Evolutionary conservation across 2,113 vertebrate genomes (phyloP), one percentile per base, ranked within the genome.

Genomic region (Eurystomus gularis): DNA sequence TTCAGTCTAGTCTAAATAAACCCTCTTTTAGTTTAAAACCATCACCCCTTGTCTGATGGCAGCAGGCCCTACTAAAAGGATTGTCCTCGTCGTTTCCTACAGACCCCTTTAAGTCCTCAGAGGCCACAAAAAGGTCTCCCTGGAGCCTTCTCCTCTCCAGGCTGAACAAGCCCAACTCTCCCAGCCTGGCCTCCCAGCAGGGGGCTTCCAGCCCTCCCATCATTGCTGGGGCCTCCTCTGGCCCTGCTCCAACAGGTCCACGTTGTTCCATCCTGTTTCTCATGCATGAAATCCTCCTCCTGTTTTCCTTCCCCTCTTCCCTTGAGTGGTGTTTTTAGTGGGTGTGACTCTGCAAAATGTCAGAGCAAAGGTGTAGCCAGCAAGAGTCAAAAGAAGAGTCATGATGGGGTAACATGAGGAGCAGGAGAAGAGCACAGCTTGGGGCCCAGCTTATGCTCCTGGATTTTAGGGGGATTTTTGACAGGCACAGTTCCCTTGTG

Each of bases 401-500:
- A 3, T 8, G 33, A 7, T 0, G 0, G 37, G 48, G 23, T 62
- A 28, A 66, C 25, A 17, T 0, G 0, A 33, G 21, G 35, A 52
- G 57, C 35, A 39, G 68, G 35, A 95, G 57, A 44, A 40, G 10
- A 46, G 37, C 48, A n/a, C 75, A 58, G 26, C 23, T 23, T 71
- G 37, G 11, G 42, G 21, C 28, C 33, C 24, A 33, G 49, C 33
- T 68, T 44, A 23, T 29, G 16, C 35, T 75, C 6, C 62, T 55
- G 62, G 16, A 35, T 70, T 51, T 87, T 39, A 39, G 18, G 37
- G 33, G 8, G 13, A 0, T 23, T 40, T 77, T 60, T 49, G 10
- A 57, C 10, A 29, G 3, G 5, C 40, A 7, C 24, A 19, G 26
- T 70, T 88, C 25, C 29, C 42, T 26, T 39, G 12, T 37, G n/a